Conservation (phyloP, 2,888 invertebrate genomes). For the Brachylomia viminalis region DNA sequence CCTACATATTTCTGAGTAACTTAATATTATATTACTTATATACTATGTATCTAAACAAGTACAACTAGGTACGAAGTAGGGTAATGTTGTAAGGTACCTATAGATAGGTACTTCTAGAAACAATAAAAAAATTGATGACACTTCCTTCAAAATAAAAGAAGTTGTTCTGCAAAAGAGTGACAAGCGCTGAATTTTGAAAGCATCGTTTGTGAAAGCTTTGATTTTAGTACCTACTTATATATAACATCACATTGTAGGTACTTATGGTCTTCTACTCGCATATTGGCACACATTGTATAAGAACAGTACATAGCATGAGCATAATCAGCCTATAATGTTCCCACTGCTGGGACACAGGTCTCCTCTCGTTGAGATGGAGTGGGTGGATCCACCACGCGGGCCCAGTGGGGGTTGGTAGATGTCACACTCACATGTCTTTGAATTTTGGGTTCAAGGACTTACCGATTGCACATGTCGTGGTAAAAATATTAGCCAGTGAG, state of each 20-base stretch:
- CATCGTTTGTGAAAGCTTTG: constrained; percentile 32
- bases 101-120: constrained; percentile 1
- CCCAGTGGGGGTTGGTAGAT: neutral
- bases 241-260: constrained; percentile 7
- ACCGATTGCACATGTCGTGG: neutral
- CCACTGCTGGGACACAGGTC: neutral
- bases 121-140: neutral
- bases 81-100: neutral
- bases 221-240: constrained; percentile 25
- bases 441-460: neutral
- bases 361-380: neutral
- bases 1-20: neutral
- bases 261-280: neutral
- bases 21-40: neutral
- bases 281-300: neutral
- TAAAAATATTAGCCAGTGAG: neutral
- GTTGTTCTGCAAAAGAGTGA: constrained; percentile 24
- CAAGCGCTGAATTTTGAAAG: constrained; percentile 43
- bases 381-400: neutral
- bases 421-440: neutral
- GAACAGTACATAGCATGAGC: neutral
- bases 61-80: neutral
- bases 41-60: neutral
- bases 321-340: neutral
- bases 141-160: constrained; percentile 35